Conservation (phyloP, 1,140 invertebrate species). For the Hormaphis cornu region DNA sequence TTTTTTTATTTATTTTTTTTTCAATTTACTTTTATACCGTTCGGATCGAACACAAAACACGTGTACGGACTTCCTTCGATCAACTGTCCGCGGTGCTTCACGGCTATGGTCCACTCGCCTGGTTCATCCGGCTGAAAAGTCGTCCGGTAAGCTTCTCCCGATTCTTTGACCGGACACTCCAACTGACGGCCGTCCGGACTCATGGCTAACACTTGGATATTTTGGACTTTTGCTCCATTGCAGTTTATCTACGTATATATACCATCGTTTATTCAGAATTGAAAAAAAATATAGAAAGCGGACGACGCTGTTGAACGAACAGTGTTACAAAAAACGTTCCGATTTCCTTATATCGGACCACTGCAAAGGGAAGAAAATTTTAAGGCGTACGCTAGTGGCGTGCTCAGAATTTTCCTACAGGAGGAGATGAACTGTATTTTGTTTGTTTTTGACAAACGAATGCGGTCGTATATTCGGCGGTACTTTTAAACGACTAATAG, state of each 20-base stretch:
- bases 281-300: no score
- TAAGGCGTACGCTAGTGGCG: no score
- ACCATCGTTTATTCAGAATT: no score
- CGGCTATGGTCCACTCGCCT: slow-evolving; percentile 92
- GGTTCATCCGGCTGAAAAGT: slow-evolving; percentile 94
- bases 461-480: no score
- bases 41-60: slow-evolving; percentile 93
- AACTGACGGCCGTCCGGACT: slow-evolving; percentile 72
- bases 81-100: slow-evolving; percentile 88
- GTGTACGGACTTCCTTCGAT: slow-evolving; percentile 94
- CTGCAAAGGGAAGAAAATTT: no score
- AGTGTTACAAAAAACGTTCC: no score
- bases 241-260: slow-evolving; percentile 53
- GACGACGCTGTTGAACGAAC: no score
- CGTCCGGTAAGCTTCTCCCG: slow-evolving; percentile 74
- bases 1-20: background rate
- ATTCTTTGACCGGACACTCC: slow-evolving; percentile 64
- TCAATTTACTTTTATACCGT: slow-evolving; percentile 64
- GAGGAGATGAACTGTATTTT: no score
- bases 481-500: no score
- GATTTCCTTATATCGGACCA: no score
- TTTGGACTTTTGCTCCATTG: slow-evolving; percentile 61
- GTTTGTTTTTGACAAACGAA: no score
- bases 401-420: no score
- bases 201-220: slow-evolving; percentile 76